phyloP scores from a whole-genome alignment of 2,797 vertebrate species.

The Petrocephalus sullivani region DNA sequence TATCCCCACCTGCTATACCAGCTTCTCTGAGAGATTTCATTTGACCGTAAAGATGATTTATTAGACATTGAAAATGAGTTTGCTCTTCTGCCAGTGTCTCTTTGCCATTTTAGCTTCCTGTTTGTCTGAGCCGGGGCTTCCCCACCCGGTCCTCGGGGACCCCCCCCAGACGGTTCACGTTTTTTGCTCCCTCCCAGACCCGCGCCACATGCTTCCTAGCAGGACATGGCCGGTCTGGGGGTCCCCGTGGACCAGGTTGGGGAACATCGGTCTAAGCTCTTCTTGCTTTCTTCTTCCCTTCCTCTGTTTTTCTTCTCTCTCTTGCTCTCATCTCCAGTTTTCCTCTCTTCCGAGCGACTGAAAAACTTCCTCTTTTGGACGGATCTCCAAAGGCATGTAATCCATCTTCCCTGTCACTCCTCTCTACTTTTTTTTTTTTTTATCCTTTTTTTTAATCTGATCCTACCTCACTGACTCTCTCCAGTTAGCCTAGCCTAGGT shows the following conservation, averaged over 20 bases:
- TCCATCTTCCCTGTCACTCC: background rate
- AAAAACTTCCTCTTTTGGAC: constrained; percentile 53
- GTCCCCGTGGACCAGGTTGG: background rate
- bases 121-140: background rate
- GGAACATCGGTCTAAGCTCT: background rate
- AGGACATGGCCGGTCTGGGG: background rate
- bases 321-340: constrained; percentile 30
- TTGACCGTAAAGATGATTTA: background rate
- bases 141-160: background rate
- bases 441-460: too few species aligned
- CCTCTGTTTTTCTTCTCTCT: constrained; percentile 42
- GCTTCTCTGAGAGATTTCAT: background rate
- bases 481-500: too few species aligned
- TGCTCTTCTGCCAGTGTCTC: background rate
- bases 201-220: constrained; percentile 28
- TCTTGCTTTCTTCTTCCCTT: background rate
- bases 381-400: constrained; percentile 57
- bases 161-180: background rate
- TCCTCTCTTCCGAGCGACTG: constrained; percentile 53
- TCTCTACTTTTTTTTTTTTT: background rate
- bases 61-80: background rate
- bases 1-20: background rate
- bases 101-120: background rate
- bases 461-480: background rate
- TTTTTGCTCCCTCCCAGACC: background rate